These are phyloP conservation scores for Myopa testacea DNA, from an alignment of 2,888 invertebrate species.

Conservation along the genomic window DNA sequence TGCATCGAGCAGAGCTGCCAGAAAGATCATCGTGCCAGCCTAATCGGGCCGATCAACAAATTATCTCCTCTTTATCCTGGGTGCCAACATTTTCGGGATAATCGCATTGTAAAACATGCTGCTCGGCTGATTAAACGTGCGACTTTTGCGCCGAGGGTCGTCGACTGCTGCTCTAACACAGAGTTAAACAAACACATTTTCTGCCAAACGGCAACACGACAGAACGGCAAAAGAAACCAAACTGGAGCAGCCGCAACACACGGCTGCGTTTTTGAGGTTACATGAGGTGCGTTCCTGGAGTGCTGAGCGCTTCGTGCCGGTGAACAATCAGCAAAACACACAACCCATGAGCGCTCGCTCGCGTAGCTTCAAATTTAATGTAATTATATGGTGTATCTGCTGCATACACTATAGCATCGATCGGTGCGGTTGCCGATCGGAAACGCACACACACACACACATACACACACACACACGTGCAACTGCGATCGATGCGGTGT, in stretches of 20 bases:
- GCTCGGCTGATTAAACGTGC: slow-evolving; percentile 28
- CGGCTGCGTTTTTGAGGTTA: slow-evolving; percentile 11
- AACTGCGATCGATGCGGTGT: no score
- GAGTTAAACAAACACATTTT: slow-evolving; percentile 31
- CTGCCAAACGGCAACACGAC: slow-evolving; percentile 13
- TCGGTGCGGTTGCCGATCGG: no score
- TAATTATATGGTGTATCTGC: background rate
- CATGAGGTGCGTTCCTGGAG: background rate
- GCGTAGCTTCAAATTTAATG: background rate
- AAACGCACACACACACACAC: no score
- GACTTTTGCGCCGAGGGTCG: background rate
- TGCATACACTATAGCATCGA: no score
- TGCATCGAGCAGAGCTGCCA: background rate
- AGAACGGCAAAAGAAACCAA: background rate
- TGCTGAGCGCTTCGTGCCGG: slow-evolving; percentile 39
- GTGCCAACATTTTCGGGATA: slow-evolving; percentile 45
- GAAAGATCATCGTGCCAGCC: slow-evolving; percentile 20
- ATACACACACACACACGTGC: no score
- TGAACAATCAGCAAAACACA: slow-evolving; percentile 45
- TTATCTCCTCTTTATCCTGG: slow-evolving; percentile 44
- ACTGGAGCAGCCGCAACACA: background rate
- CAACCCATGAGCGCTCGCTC: background rate
- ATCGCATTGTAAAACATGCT: slow-evolving; percentile 45
- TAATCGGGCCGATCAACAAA: slow-evolving; percentile 35
- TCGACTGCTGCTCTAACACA: background rate